Conservation (phyloP, 2,888 invertebrate species). For the Blera fallax region DNA sequence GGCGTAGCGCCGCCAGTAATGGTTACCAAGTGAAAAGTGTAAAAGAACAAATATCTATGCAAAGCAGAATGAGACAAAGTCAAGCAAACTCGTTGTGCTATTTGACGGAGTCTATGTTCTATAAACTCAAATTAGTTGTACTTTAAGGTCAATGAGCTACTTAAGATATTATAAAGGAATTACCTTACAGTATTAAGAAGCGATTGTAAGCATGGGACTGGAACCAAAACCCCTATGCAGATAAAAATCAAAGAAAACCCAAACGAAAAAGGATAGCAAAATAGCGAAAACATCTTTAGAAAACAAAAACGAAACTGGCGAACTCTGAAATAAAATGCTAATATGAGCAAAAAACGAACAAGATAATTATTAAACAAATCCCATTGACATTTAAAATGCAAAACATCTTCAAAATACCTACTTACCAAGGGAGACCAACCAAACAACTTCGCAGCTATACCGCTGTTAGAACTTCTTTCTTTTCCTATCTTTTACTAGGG, state of each 20-base stretch:
- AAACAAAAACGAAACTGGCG: too few species aligned
- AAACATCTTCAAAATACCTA: neutral
- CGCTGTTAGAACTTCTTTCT: neutral
- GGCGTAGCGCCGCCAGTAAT: neutral
- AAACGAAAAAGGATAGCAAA: too few species aligned
- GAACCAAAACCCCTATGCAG: too few species aligned
- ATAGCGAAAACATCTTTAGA: too few species aligned
- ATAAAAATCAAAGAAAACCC: too few species aligned
- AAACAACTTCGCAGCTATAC: neutral
- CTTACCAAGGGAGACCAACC: neutral
- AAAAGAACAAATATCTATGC: neutral
- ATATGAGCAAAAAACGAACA: neutral
- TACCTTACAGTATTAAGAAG: too few species aligned
- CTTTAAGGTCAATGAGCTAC: neutral
- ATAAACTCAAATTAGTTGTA: neutral
- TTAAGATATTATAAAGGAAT: neutral
- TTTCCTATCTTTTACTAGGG: neutral
- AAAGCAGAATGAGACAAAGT: neutral
- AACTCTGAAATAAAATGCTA: neutral
- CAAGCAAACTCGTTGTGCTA: neutral
- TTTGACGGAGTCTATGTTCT: neutral
- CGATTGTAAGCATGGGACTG: too few species aligned
- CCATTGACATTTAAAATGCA: neutral
- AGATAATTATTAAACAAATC: neutral
- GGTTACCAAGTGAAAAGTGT: neutral